Conservation (phyloP, 2,113 vertebrate genomes). For the Crypturellus undulatus region DNA sequence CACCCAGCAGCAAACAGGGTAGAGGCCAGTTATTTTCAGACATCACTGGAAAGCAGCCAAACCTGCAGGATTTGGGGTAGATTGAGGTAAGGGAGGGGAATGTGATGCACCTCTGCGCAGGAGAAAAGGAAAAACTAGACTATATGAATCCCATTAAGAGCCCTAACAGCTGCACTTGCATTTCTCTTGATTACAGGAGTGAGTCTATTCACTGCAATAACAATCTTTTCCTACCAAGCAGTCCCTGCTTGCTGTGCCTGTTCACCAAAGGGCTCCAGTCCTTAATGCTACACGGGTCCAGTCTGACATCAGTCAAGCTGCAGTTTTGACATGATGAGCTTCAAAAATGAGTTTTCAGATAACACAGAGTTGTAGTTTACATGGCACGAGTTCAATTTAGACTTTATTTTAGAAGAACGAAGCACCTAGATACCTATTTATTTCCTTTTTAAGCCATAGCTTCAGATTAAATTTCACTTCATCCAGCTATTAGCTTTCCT, state of each 20-base stretch:
- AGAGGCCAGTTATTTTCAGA: slow-evolving; percentile 35
- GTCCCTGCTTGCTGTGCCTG: background rate
- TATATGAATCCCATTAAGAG: background rate
- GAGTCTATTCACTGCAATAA: background rate
- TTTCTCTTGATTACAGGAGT: background rate
- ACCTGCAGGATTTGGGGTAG: background rate
- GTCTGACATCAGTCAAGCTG: background rate
- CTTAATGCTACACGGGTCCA: background rate
- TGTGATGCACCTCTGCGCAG: background rate
- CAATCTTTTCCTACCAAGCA: background rate
- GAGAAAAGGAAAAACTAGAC: background rate
- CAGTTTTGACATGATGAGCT: background rate
- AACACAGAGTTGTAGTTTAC: background rate
- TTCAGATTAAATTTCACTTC: background rate
- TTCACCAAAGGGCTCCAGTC: background rate
- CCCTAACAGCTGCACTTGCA: background rate
- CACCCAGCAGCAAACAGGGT: slow-evolving; percentile 20
- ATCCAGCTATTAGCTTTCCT: background rate
- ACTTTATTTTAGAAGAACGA: background rate
- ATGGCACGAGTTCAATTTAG: background rate
- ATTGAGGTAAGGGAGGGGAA: background rate
- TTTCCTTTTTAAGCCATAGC: fast-evolving
- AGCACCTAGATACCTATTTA: background rate
- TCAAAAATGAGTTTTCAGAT: background rate
- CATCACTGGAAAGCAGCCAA: background rate